Conservation (phyloP, 2,888 invertebrate genomes). For the Lepidocyrtinus sp. region DNA sequence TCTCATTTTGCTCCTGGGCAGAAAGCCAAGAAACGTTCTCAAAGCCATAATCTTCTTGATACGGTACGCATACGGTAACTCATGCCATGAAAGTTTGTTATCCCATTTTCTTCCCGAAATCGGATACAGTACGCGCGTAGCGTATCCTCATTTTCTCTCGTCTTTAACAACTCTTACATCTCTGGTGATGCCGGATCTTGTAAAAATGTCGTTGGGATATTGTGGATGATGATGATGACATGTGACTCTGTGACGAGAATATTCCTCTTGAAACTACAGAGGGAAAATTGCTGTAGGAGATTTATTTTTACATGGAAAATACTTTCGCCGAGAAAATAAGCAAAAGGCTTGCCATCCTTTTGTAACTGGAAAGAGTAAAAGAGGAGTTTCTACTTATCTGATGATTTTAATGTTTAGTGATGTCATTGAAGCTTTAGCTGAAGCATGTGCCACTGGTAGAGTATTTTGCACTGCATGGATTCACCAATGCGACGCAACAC, state of each 20-base stretch:
- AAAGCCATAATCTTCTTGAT: conserved; percentile 9
- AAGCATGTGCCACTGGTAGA: neutral
- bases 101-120: conserved; percentile 5
- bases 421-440: conserved; percentile 30
- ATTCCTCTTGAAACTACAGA: conserved; percentile 20
- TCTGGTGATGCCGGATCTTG: conserved; percentile 43
- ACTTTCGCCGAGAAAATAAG: neutral
- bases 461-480: conserved; percentile 13
- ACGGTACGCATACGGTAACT: conserved; percentile 9
- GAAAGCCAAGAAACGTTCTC: neutral
- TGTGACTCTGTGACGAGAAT: conserved; percentile 50
- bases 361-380: conserved; percentile 8
- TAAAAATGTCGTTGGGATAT: conserved; percentile 39
- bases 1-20: neutral
- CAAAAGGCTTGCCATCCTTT: too few species aligned
- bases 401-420: conserved; percentile 54
- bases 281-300: neutral
- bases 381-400: conserved; percentile 44
- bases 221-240: conserved; percentile 41
- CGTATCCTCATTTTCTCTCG: conserved; percentile 1
- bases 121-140: conserved; percentile 1
- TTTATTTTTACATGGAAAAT: neutral
- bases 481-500: conserved; percentile 1
- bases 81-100: conserved; percentile 1
- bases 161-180: conserved; percentile 26